A percentile compares a stretch with the other conserved stretches of the same genome.
Evolutionary conservation across 2,888 invertebrate species (phyloP).

Genomic region (Pammene aurita): DNA sequence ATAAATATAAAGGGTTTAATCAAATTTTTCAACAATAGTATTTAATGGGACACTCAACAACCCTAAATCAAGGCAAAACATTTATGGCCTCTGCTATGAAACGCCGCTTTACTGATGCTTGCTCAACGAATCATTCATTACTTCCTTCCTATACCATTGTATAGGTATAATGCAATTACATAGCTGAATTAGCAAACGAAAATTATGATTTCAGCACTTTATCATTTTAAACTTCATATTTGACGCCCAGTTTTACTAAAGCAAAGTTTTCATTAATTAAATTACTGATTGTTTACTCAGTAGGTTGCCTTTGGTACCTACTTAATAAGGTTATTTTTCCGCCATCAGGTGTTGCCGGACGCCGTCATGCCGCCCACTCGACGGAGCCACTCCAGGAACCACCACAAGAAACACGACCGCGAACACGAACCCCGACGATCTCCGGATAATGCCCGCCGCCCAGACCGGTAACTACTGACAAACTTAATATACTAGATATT

Average conservation of each 20-base stretch:
- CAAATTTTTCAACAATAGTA: too few relatives aligned
- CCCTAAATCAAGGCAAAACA: background rate
- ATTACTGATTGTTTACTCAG: too few relatives aligned
- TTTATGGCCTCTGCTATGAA: background rate
- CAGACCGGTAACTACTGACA: slow-evolving; percentile 66
- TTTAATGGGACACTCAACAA: too few relatives aligned
- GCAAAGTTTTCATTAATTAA: too few relatives aligned
- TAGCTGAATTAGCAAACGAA: background rate
- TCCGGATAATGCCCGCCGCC: slow-evolving; percentile 73
- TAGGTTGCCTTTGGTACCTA: too few relatives aligned
- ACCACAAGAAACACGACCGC: slow-evolving; percentile 77
- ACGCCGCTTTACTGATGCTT: background rate
- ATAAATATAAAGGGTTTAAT: too few relatives aligned
- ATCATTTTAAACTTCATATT: background rate
- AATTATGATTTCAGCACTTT: background rate
- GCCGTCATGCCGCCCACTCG: slow-evolving; percentile 80
- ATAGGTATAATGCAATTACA: too few relatives aligned
- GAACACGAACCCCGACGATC: slow-evolving; percentile 72
- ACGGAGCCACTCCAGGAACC: slow-evolving; percentile 74
- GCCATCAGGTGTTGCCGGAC: slow-evolving; percentile 72
- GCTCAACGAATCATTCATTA: background rate
- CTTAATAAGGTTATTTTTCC: background rate
- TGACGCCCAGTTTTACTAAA: too few relatives aligned
- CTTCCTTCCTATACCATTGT: background rate
- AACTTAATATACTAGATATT: background rate